A percentile compares a stretch with the other conserved stretches of the same genome.
These are phyloP conservation scores for Macroramphosus scolopax DNA, from an alignment of 2,797 vertebrate genomes.

Conservation along the genomic window DNA sequence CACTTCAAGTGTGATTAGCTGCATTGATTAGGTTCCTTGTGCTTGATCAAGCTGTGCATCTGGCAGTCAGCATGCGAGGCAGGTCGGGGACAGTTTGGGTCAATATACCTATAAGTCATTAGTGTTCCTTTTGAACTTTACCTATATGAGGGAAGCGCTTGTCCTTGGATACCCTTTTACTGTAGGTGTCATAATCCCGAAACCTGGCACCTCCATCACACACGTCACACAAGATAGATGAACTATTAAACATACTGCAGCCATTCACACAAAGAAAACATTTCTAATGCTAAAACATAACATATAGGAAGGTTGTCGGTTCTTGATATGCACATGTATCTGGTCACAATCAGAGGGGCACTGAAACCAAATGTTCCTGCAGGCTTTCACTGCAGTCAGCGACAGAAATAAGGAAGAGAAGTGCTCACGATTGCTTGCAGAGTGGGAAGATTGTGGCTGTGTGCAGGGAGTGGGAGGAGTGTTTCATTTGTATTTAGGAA, in stretches of 20 bases:
- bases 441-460: constrained; percentile 38
- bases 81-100: constrained; percentile 36
- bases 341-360: background rate
- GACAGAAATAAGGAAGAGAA: constrained; percentile 5
- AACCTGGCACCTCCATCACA: background rate
- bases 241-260: too few relatives aligned
- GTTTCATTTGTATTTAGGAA: constrained; percentile 57
- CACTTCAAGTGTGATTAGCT: constrained; percentile 13
- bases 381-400: background rate
- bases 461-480: constrained; percentile 53
- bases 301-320: too few relatives aligned
- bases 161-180: constrained; percentile 16
- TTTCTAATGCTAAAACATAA: too few relatives aligned
- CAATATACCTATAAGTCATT: constrained; percentile 35
- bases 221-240: background rate
- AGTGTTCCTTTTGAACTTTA: constrained; percentile 32
- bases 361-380: constrained; percentile 6
- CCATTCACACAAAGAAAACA: too few relatives aligned
- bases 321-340: background rate
- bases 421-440: constrained; percentile 19
- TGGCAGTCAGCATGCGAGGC: constrained; percentile 35
- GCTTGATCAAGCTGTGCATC: constrained; percentile 45
- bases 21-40: constrained; percentile 32
- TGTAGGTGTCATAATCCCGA: background rate
- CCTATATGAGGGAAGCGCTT: constrained; percentile 2